Conservation (phyloP, 2,113 vertebrate species). For the Danionella cerebrum region DNA sequence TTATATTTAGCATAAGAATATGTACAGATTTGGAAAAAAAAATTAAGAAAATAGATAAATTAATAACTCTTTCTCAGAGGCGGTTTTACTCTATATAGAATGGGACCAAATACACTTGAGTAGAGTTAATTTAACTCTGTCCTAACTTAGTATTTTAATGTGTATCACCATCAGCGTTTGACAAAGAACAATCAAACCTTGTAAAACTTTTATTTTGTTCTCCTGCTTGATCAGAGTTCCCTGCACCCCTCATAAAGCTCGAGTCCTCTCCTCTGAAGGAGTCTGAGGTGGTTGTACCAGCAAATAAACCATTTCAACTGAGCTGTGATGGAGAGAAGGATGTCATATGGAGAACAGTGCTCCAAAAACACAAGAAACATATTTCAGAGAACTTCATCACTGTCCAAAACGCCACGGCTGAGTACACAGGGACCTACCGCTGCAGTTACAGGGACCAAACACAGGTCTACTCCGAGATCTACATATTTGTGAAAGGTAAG, state of each 20-base stretch:
- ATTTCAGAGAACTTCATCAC: background rate
- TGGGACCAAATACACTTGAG: too few species aligned
- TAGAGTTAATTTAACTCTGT: too few species aligned
- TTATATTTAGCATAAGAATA: too few species aligned
- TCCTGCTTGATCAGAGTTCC: slow-evolving; percentile 34
- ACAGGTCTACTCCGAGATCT: slow-evolving; percentile 45
- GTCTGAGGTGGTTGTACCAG: slow-evolving; percentile 23
- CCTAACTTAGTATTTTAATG: background rate
- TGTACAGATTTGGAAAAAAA: too few species aligned
- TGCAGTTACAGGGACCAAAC: slow-evolving; percentile 42
- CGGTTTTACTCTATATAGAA: too few species aligned
- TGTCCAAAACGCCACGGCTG: background rate
- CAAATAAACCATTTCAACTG: slow-evolving; percentile 33
- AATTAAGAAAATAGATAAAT: too few species aligned
- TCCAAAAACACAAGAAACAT: background rate
- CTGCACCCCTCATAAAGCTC: slow-evolving; percentile 38
- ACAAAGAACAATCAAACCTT: too few species aligned
- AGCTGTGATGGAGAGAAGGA: slow-evolving; percentile 43
- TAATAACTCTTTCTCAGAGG: too few species aligned
- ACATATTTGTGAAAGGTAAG: slow-evolving; percentile 59
- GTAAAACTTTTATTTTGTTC: background rate
- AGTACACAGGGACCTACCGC: slow-evolving; percentile 53
- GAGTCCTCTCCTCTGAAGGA: slow-evolving; percentile 33
- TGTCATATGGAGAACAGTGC: slow-evolving; percentile 28
- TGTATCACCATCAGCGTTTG: too few species aligned